Evolutionary conservation across 35 echinoderm and acorn worm species (phyloP), one percentile per base, ranked within the genome.

Genomic region (Heliocidaris erythrogramma): DNA sequence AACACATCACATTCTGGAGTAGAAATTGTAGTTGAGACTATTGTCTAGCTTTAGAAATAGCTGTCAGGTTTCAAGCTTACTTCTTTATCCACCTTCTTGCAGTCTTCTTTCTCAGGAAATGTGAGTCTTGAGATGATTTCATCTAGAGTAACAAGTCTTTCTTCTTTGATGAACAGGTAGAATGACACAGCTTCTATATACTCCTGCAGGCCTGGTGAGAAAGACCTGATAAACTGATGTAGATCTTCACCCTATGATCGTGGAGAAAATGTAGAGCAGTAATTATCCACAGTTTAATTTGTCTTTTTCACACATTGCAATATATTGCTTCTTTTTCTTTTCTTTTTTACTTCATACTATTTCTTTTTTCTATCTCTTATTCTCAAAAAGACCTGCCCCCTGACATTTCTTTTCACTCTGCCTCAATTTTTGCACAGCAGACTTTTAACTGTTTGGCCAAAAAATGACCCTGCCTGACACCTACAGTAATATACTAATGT

Each of bases 121-220:
- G 49, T 48, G 85, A 95, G 59, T 87, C 69, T 85, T 35, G 91
- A 59, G 93, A 91, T 60, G 1, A 97, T 30, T 94, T 95, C 96
- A 30, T 93, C 86, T 78, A 94, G 60, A 27, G 92, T 85, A 18
- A 99, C 21, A 7, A 99, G 50, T 14, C 91, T 60, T 88, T 61
- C 94, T 31, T 95, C 49, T 27, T 94, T 88, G 49, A 97, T 60
- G 91, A 96, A 99, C 32, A 85, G 18, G 27, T 93, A 95, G 85
- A 99, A 99, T 17, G 96, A 91, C 0, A 99, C 88, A 5, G 98
- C 96, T 85, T 99, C 98, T 8, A 99, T 95, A 93, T 97, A 99
- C 49, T 99, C 98, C 47, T 99, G 98, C 17, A 96, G 31, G 7
- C 98, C 98, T 31, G 94, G 92, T 9, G 98, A 96, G 86, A 96